A percentile compares a stretch with the other conserved stretches of the same genome.
These are phyloP conservation scores for Vimba vimba DNA, from an alignment of 2,113 vertebrate genomes.

Conservation along the genomic window DNA sequence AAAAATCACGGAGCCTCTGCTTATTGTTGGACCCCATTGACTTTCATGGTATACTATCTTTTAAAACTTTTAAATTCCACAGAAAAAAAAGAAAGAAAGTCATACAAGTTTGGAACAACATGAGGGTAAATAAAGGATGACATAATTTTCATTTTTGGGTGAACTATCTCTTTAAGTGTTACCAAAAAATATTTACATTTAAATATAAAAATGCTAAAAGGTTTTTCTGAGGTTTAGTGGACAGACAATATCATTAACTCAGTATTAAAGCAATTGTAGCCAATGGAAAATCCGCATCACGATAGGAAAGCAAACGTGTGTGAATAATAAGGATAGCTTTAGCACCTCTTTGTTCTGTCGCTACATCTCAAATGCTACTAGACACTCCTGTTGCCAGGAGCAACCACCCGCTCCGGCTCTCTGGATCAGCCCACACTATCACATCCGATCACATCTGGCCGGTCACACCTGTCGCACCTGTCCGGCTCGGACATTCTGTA, in stretches of 20 bases:
- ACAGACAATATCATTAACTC: not conserved
- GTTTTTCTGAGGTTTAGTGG: not conserved
- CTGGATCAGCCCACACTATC: constrained; percentile 19
- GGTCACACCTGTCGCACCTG: constrained; percentile 43
- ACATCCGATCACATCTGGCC: constrained; percentile 38
- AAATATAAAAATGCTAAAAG: not conserved
- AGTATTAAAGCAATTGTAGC: not conserved
- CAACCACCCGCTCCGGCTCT: not conserved
- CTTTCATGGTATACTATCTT: not conserved
- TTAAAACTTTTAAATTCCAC: too few relatives aligned
- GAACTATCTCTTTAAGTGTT: not conserved
- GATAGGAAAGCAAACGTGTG: not conserved
- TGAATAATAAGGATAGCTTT: not conserved
- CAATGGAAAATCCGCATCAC: not conserved
- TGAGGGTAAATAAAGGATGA: not conserved
- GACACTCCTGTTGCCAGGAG: constrained; percentile 16
- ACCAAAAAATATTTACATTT: not conserved
- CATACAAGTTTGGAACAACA: not conserved
- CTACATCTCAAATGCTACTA: constrained; percentile 2
- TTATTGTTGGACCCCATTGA: not conserved
- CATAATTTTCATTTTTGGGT: not conserved
- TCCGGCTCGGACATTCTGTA: constrained; percentile 3
- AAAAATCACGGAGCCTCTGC: too few relatives aligned
- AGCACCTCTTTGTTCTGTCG: constrained; percentile 20
- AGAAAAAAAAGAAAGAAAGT: not conserved